phyloP scores from a whole-genome alignment of 2,113 vertebrate genomes.

The Scortum barcoo region DNA sequence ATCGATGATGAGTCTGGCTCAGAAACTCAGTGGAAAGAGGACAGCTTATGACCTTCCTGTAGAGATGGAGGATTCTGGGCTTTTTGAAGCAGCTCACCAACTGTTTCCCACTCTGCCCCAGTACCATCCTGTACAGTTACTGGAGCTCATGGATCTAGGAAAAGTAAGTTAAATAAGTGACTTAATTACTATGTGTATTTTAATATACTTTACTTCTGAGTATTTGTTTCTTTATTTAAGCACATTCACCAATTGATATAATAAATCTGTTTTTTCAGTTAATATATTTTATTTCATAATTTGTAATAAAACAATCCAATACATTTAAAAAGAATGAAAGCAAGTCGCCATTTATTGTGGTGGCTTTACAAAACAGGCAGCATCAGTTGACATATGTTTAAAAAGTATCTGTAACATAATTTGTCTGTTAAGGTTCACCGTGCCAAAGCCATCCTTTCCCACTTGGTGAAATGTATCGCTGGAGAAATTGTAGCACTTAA shows the following conservation, averaged over 20 bases:
- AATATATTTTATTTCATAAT: not conserved
- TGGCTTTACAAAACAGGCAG: not conserved
- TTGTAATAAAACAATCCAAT: not conserved
- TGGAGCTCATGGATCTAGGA: constrained; percentile 98
- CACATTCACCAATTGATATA: not conserved
- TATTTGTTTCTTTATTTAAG: not conserved
- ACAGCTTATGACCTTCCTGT: constrained; percentile 88
- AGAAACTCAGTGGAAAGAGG: constrained; percentile 95
- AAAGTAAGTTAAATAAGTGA: constrained; percentile 83
- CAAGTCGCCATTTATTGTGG: not conserved
- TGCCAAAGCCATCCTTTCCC: constrained; percentile 96
- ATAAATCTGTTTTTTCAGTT: not conserved
- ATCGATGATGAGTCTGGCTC: constrained; percentile 96
- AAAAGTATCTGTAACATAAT: not conserved
- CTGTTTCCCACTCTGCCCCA: constrained; percentile 96
- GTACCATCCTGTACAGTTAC: constrained; percentile 95
- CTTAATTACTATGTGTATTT: not conserved
- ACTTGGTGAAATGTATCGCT: constrained; percentile 97
- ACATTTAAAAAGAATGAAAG: not conserved
- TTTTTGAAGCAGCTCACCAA: constrained; percentile 96
- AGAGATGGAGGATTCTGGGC: constrained; percentile 94
- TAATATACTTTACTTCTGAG: not conserved
- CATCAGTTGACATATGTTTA: not conserved
- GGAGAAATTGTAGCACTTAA: constrained; percentile 94
- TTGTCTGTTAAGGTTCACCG: constrained; percentile 78